Evolutionary conservation across 2,888 invertebrate genomes (phyloP), one percentile per base, ranked within the genome.

Genomic region (Euclidia mi): DNA sequence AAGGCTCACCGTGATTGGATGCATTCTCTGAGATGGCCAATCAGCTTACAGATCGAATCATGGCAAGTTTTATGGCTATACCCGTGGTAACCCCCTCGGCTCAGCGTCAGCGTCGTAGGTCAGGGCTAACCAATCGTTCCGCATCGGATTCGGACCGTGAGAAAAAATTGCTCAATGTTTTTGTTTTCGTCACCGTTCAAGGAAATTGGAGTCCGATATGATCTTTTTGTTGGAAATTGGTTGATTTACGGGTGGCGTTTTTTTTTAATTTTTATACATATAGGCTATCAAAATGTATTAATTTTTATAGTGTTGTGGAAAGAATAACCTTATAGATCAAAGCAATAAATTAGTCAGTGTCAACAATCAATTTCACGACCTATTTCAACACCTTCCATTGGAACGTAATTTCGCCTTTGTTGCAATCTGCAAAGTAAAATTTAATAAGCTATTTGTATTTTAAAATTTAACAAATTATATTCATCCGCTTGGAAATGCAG

Each of bases 61-160:
- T n/a, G n/a, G n/a, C n/a, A n/a, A n/a, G n/a, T n/a, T n/a, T n/a
- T n/a, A n/a, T n/a, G n/a, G n/a, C n/a, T n/a, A n/a, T n/a, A n/a
- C n/a, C n/a, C n/a, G n/a, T n/a, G n/a, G n/a, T n/a, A n/a, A n/a
- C n/a, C n/a, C n/a, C n/a, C n/a, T n/a, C 50, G 38, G 45, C 41
- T 56, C 52, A 50, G 42, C 67, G 61, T n/a, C n/a, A 66, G 67
- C 62, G 55, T 49, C 63, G 53, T 70, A 76, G 72, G 66, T 76
- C 74, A 77, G 65, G 76, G 67, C 61, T 62, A 69, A 75, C 69
- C 60, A 41, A 52, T 47, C 3, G 15, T 56, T 56, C 64, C 69
- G 64, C 60, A 42, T 68, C 56, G 40, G 43, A 65, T 64, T 69
- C 51, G 34, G 64, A 56, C 53, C 75, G 71, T 78, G 75, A 75